Evolutionary conservation across 1,140 invertebrate genomes (phyloP), one percentile per base, ranked within the genome.

Genomic region (Scaptodrosophila lebanonensis): DNA sequence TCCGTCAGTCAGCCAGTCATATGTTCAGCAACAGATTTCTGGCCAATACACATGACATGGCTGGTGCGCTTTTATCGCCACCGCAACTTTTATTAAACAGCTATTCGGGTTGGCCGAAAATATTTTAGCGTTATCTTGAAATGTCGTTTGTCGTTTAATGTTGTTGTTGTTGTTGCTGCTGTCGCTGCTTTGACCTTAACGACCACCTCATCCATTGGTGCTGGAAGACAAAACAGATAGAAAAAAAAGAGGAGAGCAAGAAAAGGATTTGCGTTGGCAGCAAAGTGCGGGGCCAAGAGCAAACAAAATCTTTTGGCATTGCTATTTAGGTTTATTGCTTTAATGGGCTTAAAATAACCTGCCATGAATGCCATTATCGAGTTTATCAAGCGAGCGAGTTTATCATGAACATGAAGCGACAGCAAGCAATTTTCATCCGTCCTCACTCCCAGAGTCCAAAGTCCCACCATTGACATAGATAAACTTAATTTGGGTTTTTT

Each of bases 31-130:
- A 82, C 65, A 82, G 73, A 82, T 82, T 68, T 65, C 45, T 45
- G 44, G 30, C 44, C 44, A 47, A 33, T 30, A 33, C 48, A 20
- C 35, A 30, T 42, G n/a, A n/a, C 22, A 25, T 25, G 22, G 22
- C 22, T 60, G 57, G 33, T 47, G 27, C 36, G 54, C 33, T 68
- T 79, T 79, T 79, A 79, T 73, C 82, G 73, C 75, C 73, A 69
- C 75, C 73, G 69, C 73, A 79, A 79, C 52, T 79, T 79, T 82
- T 79, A 82, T 79, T 73, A 79, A 79, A 77, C 54, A 63, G 67
- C 66, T 58, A 66, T 65, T 57, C 36, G 22, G 39, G 40, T 60
- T 58, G 44, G 8, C 49, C 57, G 38, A 17, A 2, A 39, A 20
- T 11, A 35, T 65, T 65, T 60, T 48, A 71, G 36, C 59, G 69